Evolutionary conservation across 2,888 invertebrate species (phyloP).

Genomic region (Nomada fucata): DNA sequence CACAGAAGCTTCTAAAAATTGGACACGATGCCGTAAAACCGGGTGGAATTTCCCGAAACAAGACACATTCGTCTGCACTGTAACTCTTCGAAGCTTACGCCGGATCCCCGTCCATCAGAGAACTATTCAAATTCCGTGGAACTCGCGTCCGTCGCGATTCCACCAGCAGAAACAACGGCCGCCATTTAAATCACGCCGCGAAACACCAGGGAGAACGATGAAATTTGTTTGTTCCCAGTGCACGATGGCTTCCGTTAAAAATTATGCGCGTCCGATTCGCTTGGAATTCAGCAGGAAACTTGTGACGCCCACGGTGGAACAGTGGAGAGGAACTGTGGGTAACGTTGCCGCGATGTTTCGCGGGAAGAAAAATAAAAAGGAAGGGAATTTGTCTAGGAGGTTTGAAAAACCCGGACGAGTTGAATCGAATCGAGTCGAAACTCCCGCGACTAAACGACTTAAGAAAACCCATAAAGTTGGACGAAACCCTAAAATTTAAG

Average conservation of each 20-base stretch:
- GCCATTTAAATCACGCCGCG: slow-evolving; percentile 4
- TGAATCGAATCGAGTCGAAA: slow-evolving; percentile 22
- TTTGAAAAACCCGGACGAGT: neutral
- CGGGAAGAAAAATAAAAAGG: neutral
- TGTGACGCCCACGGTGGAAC: no score
- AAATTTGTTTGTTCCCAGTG: neutral
- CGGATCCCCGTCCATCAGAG: slow-evolving; percentile 19
- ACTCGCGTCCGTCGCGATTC: slow-evolving; percentile 19
- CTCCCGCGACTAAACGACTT: neutral
- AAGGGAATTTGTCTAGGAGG: neutral
- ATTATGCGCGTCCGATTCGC: neutral
- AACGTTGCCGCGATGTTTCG: no score
- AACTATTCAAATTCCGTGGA: slow-evolving; percentile 32
- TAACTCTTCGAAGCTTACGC: slow-evolving; percentile 18
- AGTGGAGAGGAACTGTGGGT: no score
- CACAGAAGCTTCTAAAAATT: neutral
- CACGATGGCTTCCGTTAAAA: neutral
- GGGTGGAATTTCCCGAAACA: slow-evolving; percentile 27
- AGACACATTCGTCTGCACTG: slow-evolving; percentile 18
- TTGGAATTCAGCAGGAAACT: no score
- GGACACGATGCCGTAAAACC: neutral
- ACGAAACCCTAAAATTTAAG: neutral
- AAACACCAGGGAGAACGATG: neutral
- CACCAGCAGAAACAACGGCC: neutral
- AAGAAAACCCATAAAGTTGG: slow-evolving; percentile 20